These are phyloP conservation scores for Phycodurus eques DNA, from an alignment of 2,113 vertebrate genomes.

Conservation along the genomic window DNA sequence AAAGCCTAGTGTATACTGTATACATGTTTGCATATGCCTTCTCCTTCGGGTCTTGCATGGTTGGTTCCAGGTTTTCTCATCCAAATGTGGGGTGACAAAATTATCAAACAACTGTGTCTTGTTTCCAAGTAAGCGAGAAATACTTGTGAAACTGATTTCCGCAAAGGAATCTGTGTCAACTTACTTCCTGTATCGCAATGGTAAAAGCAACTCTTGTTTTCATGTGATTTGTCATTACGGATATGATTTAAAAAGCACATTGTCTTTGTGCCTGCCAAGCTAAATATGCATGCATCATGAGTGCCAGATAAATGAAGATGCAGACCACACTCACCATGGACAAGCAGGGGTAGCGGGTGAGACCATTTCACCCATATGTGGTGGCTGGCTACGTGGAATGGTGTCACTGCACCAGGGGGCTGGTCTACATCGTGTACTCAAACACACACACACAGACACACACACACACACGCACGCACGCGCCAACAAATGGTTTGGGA, in stretches of 20 bases:
- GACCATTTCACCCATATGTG: conserved; percentile 34
- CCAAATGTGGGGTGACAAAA: neutral
- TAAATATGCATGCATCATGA: neutral
- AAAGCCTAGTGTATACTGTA: no score
- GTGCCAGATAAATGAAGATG: conserved; percentile 20
- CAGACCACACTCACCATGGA: conserved; percentile 58
- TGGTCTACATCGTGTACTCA: conserved; percentile 42
- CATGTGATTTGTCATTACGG: neutral
- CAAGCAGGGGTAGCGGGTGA: conserved; percentile 37
- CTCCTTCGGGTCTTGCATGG: neutral
- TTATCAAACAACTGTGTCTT: neutral
- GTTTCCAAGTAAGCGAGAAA: neutral
- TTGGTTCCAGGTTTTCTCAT: neutral
- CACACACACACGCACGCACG: no score
- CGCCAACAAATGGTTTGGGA: conserved; percentile 1
- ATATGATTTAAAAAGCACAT: neutral
- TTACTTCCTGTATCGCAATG: conserved; percentile 52
- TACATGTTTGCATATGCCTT: neutral
- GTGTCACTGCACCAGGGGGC: conserved; percentile 47
- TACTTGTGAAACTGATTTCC: conserved; percentile 18
- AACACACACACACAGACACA: neutral
- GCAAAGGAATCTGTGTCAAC: conserved; percentile 26
- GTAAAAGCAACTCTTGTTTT: neutral
- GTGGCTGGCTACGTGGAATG: neutral
- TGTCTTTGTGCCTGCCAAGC: neutral